Conservation (phyloP, 2,888 invertebrate genomes). For the Lucinisca nassula region DNA sequence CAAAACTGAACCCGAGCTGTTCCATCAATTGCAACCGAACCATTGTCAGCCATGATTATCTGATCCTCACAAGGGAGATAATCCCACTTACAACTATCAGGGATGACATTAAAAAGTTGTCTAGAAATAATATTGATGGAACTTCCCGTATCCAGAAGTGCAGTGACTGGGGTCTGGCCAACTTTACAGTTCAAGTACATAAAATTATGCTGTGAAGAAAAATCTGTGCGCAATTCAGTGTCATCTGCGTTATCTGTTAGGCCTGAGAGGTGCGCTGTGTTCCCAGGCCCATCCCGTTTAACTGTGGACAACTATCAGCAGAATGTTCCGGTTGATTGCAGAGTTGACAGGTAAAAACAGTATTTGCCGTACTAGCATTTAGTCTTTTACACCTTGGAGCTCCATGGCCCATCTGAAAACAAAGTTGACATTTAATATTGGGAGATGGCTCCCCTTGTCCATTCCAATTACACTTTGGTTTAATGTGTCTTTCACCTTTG, state of each 20-base stretch:
- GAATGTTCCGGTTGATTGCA: not conserved
- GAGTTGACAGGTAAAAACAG: not conserved
- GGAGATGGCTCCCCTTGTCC: conserved; percentile 17
- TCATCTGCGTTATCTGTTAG: not conserved
- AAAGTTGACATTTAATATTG: conserved; percentile 28
- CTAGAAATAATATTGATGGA: conserved; percentile 27
- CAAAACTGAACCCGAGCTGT: conserved; percentile 17
- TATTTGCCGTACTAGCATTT: not conserved
- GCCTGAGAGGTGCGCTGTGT: conserved; percentile 36
- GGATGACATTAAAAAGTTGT: conserved; percentile 2
- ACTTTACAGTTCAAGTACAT: conserved; percentile 22
- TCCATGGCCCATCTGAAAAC: conserved; percentile 28
- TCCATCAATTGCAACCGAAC: conserved; percentile 10
- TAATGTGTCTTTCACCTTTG: conserved; percentile 19
- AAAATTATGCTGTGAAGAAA: not conserved
- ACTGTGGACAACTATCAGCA: not conserved
- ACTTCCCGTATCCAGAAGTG: conserved; percentile 26
- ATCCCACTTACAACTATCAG: not conserved
- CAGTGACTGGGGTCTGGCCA: not conserved
- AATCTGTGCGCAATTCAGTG: not conserved
- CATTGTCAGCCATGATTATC: conserved; percentile 19
- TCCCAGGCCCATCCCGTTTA: conserved; percentile 48
- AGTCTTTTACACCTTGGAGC: not conserved
- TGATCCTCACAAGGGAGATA: not conserved
- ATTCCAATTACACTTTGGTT: conserved; percentile 34